Conservation (phyloP, 1,140 invertebrate species). For the Meloidogyne floridensis region DNA sequence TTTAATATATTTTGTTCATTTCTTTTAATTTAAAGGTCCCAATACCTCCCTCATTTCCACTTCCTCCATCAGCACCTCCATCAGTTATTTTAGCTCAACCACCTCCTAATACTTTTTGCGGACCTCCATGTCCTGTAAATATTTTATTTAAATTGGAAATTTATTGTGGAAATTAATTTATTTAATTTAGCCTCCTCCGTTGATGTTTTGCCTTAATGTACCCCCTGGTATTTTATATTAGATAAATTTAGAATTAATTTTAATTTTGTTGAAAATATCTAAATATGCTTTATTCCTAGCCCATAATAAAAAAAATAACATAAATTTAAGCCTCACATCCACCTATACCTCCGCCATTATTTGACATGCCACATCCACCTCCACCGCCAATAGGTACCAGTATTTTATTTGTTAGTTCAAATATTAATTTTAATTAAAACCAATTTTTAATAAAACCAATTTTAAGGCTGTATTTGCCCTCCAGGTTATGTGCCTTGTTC, state of each 20-base stretch:
- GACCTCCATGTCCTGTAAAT: slow-evolving; percentile 14
- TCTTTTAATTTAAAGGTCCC: slow-evolving; percentile 2
- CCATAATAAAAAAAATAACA: neutral
- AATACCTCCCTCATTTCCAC: slow-evolving; percentile 1
- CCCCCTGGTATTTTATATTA: neutral
- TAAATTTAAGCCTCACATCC: neutral
- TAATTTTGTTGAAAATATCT: no score
- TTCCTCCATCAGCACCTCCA: slow-evolving; percentile 22
- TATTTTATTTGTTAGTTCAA: no score
- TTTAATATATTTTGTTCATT: slow-evolving; percentile 2
- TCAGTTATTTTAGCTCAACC: slow-evolving; percentile 20
- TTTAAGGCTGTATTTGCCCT: slow-evolving; percentile 21
- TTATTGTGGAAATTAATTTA: neutral
- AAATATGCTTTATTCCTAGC: no score
- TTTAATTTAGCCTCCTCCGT: slow-evolving; percentile 13
- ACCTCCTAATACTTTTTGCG: slow-evolving; percentile 9
- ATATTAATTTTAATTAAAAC: neutral
- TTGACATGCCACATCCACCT: neutral
- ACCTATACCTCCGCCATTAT: slow-evolving; percentile 6
- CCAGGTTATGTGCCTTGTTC: slow-evolving; percentile 33
- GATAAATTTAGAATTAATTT: no score
- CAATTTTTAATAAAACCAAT: neutral
- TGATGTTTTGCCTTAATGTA: slow-evolving; percentile 1
- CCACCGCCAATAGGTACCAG: neutral
- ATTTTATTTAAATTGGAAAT: neutral